These are phyloP conservation scores for Caiman crocodilus DNA, from an alignment of 2,797 vertebrate species.

Conservation along the genomic window DNA sequence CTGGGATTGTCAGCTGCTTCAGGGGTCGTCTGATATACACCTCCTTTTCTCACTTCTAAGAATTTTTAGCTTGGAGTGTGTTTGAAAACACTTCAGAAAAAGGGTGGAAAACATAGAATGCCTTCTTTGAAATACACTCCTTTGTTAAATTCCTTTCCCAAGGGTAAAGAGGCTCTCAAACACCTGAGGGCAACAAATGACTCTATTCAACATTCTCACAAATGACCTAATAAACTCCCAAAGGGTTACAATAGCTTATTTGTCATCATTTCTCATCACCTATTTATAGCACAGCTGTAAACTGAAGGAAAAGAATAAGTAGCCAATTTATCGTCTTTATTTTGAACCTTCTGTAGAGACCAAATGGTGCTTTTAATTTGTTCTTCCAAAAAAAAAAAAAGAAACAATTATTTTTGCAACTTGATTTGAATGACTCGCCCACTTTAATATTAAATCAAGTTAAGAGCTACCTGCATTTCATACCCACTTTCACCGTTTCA, in stretches of 20 bases:
- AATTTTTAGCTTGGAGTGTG: slow-evolving; percentile 64
- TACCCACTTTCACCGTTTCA: not conserved
- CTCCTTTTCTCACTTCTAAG: slow-evolving; percentile 68
- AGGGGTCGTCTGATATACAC: slow-evolving; percentile 49
- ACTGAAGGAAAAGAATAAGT: slow-evolving; percentile 50
- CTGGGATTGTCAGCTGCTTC: slow-evolving; percentile 57
- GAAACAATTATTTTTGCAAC: slow-evolving; percentile 28
- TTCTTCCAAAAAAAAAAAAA: not conserved
- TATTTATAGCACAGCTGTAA: slow-evolving; percentile 36
- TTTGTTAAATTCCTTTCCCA: slow-evolving; percentile 75
- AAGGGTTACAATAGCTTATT: slow-evolving; percentile 52
- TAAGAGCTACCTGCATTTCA: not conserved
- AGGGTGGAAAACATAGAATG: slow-evolving; percentile 69
- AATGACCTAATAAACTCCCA: slow-evolving; percentile 69
- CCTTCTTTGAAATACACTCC: slow-evolving; percentile 70
- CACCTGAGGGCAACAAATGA: slow-evolving; percentile 70
- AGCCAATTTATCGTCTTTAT: slow-evolving; percentile 48
- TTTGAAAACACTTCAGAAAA: slow-evolving; percentile 75
- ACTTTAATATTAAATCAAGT: not conserved
- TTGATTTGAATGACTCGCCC: slow-evolving; percentile 1
- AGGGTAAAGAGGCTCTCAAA: slow-evolving; percentile 61
- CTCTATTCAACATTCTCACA: slow-evolving; percentile 48
- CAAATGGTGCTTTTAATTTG: not conserved
- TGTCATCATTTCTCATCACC: slow-evolving; percentile 60
- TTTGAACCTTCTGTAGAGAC: slow-evolving; percentile 13